These are phyloP conservation scores for Campoletis raptor DNA, from an alignment of 2,888 invertebrate genomes.

Conservation along the genomic window DNA sequence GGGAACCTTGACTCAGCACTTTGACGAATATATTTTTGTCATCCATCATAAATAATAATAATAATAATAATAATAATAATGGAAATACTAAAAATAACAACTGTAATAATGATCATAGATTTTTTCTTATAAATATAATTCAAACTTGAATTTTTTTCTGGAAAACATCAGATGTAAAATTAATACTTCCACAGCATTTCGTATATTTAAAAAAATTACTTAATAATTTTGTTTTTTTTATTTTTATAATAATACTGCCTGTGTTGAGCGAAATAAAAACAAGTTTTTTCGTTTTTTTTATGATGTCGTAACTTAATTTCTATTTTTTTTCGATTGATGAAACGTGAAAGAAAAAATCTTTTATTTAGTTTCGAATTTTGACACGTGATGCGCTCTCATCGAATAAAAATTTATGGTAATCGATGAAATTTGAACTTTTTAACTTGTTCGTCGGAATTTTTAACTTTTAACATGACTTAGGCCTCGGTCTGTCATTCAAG, in stretches of 20 bases:
- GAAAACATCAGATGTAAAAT: conserved; percentile 42
- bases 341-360: background rate
- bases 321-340: background rate
- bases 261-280: conserved; percentile 56
- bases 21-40: background rate
- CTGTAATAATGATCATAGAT: background rate
- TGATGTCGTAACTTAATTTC: conserved; percentile 11
- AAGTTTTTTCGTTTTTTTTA: conserved; percentile 18
- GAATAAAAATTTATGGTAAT: conserved; percentile 3
- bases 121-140: background rate
- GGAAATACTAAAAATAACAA: background rate
- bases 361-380: conserved; percentile 6
- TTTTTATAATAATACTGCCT: conserved; percentile 58
- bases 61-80: background rate
- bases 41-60: background rate
- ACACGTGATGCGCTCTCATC: background rate
- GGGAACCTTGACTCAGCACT: background rate
- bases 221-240: background rate
- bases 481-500: background rate
- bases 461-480: background rate
- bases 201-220: conserved; percentile 6
- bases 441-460: background rate
- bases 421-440: conserved; percentile 3
- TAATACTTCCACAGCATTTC: conserved; percentile 45
- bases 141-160: conserved; percentile 40